Evolutionary conservation across 2,797 vertebrate species (phyloP).

Genomic region (Spheniscus humboldti): DNA sequence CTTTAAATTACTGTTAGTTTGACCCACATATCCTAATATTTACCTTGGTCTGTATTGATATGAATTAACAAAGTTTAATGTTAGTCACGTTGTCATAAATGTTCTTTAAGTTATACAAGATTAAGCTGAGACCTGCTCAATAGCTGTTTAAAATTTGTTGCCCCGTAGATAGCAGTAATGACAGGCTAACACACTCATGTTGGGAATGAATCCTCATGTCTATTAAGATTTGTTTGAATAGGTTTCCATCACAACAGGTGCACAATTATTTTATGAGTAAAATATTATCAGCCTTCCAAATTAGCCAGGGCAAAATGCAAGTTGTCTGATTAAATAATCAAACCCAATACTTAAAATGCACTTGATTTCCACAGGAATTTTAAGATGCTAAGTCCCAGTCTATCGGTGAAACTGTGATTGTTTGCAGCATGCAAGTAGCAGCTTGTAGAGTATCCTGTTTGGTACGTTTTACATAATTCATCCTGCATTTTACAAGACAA

Average conservation of each 20-base stretch:
- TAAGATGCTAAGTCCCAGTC: constrained; percentile 71
- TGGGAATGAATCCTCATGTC: constrained; percentile 59
- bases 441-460: constrained; percentile 61
- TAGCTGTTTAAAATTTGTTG: constrained; percentile 44
- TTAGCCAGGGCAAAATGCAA: constrained; percentile 81
- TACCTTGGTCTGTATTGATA: background rate
- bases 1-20: background rate
- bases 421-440: constrained; percentile 66
- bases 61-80: background rate
- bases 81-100: background rate
- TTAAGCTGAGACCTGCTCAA: background rate
- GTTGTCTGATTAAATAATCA: constrained; percentile 85
- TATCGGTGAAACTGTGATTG: constrained; percentile 71
- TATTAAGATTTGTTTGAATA: constrained; percentile 79
- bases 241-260: constrained; percentile 81
- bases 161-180: constrained; percentile 43
- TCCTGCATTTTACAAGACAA: constrained; percentile 54
- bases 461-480: constrained; percentile 65
- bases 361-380: constrained; percentile 80
- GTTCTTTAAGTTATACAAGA: background rate
- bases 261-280: constrained; percentile 83
- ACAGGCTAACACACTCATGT: constrained; percentile 50
- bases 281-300: constrained; percentile 83
- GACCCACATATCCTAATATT: background rate
- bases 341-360: constrained; percentile 79